A percentile compares a stretch with the other conserved stretches of the same genome.
Conservation (phyloP, 2,888 invertebrate species). For the Sceliomorpha sp. region DNA sequence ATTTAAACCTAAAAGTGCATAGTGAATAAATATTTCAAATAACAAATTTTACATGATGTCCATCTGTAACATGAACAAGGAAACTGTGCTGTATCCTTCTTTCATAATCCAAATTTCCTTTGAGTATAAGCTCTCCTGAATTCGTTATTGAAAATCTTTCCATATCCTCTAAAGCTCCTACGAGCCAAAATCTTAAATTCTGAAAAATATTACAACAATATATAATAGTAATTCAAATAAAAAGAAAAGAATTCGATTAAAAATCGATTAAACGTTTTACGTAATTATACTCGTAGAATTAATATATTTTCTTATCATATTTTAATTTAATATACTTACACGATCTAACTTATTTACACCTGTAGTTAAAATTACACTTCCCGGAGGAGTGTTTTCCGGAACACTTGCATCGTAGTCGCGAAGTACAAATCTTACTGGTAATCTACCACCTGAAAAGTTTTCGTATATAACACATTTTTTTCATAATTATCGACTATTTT, state of each 20-base stretch:
- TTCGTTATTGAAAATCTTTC: conserved; percentile 89
- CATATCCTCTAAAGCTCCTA: conserved; percentile 87
- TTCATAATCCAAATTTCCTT: conserved; percentile 90
- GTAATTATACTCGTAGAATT: no score
- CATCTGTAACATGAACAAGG: conserved; percentile 91
- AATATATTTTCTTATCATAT: no score
- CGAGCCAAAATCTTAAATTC: conserved; percentile 87
- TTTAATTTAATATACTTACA: conserved; percentile 65
- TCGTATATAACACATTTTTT: conserved; percentile 10
- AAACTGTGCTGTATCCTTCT: conserved; percentile 86
- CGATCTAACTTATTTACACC: conserved; percentile 80
- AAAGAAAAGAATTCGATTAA: no score
- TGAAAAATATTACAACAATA: conserved; percentile 68
- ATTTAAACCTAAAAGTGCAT: no score
- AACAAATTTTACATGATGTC: conserved; percentile 84
- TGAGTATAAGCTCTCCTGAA: conserved; percentile 89
- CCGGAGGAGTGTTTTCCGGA: conserved; percentile 88
- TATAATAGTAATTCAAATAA: no score
- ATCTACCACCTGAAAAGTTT: conserved; percentile 65
- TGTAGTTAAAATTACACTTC: conserved; percentile 86
- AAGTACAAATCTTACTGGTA: conserved; percentile 86
- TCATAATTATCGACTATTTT: neutral
- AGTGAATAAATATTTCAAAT: neutral
- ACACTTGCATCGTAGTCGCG: conserved; percentile 86
- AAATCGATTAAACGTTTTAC: no score